Conservation (phyloP, 2,888 invertebrate species). For the Drosophila anceps region DNA sequence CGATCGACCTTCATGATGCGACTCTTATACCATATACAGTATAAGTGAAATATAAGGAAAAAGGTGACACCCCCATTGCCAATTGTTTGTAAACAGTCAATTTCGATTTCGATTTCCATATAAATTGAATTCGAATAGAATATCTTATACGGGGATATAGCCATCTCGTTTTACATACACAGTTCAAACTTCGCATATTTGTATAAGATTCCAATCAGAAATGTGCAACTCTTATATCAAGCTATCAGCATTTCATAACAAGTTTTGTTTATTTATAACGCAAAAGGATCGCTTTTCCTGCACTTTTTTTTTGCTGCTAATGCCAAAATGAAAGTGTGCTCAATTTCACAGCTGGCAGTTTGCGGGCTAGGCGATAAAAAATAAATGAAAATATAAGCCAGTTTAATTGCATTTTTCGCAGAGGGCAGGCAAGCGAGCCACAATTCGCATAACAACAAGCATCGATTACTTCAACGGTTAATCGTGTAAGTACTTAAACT, state of each 20-base stretch:
- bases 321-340: slow-evolving; percentile 41
- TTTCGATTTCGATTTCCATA: not conserved
- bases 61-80: not conserved
- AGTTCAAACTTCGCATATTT: not conserved
- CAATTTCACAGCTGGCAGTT: slow-evolving; percentile 25
- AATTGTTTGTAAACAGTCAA: not conserved
- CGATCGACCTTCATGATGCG: slow-evolving; percentile 3
- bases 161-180: not conserved
- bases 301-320: not conserved
- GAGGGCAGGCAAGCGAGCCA: not conserved
- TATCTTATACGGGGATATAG: not conserved
- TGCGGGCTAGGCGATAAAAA: not conserved
- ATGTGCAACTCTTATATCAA: slow-evolving; percentile 9
- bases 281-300: slow-evolving; percentile 19
- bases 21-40: slow-evolving; percentile 1
- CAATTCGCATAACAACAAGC: slow-evolving; percentile 10
- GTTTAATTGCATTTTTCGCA: slow-evolving; percentile 48
- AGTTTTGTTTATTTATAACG: not conserved
- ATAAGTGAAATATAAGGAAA: not conserved
- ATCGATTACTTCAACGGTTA: slow-evolving; percentile 23
- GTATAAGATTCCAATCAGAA: not conserved
- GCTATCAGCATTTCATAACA: slow-evolving; percentile 10
- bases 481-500: not conserved
- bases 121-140: not conserved
- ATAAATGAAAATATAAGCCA: slow-evolving; percentile 33